A percentile compares a stretch with the other conserved stretches of the same genome.
phyloP scores from a whole-genome alignment of 2,797 vertebrate species.

The Varecia variegata region DNA sequence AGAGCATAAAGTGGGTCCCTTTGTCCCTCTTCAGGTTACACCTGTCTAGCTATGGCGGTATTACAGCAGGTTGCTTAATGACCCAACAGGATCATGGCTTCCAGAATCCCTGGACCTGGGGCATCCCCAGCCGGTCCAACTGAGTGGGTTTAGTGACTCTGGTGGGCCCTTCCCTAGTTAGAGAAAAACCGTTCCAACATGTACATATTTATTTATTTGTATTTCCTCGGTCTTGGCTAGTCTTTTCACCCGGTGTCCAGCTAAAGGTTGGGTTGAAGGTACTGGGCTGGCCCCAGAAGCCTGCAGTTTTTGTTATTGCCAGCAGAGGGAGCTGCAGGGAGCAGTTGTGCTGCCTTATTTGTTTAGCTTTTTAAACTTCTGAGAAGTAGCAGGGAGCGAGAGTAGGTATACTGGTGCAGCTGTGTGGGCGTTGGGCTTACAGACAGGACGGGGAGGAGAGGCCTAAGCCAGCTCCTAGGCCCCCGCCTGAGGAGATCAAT shows the following conservation, averaged over 20 bases:
- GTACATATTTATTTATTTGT: not conserved
- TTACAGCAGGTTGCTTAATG: not conserved
- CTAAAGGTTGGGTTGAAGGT: not conserved
- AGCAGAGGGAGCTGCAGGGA: slow-evolving; percentile 47
- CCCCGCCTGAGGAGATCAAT: not conserved
- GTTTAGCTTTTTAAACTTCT: not conserved
- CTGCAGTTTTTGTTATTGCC: slow-evolving; percentile 8
- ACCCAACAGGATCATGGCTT: not conserved
- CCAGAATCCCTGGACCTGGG: not conserved
- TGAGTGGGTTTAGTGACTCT: not conserved
- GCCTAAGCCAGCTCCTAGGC: not conserved
- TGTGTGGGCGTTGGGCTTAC: not conserved
- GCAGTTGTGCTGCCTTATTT: not conserved
- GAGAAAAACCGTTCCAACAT: not conserved
- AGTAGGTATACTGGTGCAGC: not conserved
- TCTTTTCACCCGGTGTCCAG: not conserved
- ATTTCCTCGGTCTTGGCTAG: not conserved
- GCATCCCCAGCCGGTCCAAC: not conserved
- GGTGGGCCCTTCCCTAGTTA: not conserved
- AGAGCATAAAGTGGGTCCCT: not conserved
- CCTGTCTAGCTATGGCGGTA: not conserved
- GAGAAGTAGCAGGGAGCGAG: not conserved
- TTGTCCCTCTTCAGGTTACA: not conserved
- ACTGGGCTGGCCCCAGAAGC: not conserved
- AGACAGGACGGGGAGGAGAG: not conserved